Conservation (phyloP, 2,797 vertebrate species). For the Acipenser oxyrinchus region DNA sequence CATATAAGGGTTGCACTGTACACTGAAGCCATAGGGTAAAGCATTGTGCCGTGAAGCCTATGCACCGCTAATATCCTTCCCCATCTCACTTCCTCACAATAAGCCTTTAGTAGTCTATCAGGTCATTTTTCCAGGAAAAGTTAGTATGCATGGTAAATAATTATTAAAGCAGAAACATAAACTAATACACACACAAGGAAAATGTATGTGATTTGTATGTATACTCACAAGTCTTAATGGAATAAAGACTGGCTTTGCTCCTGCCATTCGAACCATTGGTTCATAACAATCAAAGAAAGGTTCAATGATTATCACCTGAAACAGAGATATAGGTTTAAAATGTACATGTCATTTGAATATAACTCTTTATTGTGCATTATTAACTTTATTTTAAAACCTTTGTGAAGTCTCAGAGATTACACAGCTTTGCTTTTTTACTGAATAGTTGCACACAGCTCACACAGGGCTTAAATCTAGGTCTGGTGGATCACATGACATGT, state of each 20-base stretch:
- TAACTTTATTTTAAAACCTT: too few relatives aligned
- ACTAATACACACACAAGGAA: background rate
- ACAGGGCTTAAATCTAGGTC: background rate
- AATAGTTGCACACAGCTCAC: background rate
- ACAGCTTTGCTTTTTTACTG: too few relatives aligned
- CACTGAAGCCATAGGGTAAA: too few relatives aligned
- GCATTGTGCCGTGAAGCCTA: too few relatives aligned
- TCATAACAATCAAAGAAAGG: conserved; percentile 91
- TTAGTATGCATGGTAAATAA: background rate
- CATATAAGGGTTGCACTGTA: too few relatives aligned
- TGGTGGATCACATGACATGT: background rate
- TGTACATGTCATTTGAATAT: too few relatives aligned
- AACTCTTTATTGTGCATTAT: too few relatives aligned
- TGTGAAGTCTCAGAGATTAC: background rate
- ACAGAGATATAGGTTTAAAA: conserved; percentile 9
- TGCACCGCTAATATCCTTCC: too few relatives aligned
- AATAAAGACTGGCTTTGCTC: conserved; percentile 79
- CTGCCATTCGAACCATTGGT: conserved; percentile 88
- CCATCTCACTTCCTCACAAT: too few relatives aligned
- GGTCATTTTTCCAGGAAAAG: too few relatives aligned
- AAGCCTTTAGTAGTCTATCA: too few relatives aligned
- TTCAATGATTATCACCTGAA: conserved; percentile 89
- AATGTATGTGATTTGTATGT: background rate
- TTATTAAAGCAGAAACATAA: background rate
- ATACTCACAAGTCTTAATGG: conserved; percentile 75